phyloP scores from a whole-genome alignment of 2,113 vertebrate genomes.

The Phaetusa simplex region DNA sequence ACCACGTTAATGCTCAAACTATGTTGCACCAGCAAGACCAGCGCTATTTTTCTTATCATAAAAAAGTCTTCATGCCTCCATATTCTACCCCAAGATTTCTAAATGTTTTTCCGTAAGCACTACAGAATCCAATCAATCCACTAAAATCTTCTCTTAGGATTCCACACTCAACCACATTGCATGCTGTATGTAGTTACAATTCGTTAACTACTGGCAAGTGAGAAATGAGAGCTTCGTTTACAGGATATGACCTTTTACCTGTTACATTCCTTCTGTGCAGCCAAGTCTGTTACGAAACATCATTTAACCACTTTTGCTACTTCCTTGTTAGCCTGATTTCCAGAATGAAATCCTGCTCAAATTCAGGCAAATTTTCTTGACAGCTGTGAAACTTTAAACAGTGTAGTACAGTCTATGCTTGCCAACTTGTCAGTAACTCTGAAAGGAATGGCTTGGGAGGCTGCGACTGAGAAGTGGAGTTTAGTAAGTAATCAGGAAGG shows the following conservation, averaged over 20 bases:
- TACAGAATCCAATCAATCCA: neutral
- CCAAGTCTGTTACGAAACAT: neutral
- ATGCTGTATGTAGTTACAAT: neutral
- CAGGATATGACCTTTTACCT: neutral
- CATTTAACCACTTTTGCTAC: neutral
- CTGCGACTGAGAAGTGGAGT: neutral
- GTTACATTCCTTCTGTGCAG: neutral
- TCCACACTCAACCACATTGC: neutral
- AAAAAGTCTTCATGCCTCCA: neutral
- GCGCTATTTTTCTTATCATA: neutral
- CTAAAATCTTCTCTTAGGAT: neutral
- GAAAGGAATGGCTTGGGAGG: neutral
- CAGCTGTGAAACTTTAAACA: conserved; percentile 6
- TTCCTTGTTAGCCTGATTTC: conserved; percentile 42
- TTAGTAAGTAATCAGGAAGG: neutral
- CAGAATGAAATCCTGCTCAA: conserved; percentile 12
- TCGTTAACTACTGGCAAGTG: neutral
- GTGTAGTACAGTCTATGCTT: neutral
- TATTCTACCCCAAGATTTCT: neutral
- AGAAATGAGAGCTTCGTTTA: neutral
- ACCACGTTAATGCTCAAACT: neutral
- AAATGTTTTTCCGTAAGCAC: neutral
- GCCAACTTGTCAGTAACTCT: neutral
- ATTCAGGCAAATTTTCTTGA: conserved; percentile 44
- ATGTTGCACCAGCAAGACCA: neutral